Percentiles rank a stretch among this genome's conserved stretches.
These are phyloP conservation scores for Psilopogon haemacephalus DNA, from an alignment of 2,113 vertebrate species.

Conservation along the genomic window DNA sequence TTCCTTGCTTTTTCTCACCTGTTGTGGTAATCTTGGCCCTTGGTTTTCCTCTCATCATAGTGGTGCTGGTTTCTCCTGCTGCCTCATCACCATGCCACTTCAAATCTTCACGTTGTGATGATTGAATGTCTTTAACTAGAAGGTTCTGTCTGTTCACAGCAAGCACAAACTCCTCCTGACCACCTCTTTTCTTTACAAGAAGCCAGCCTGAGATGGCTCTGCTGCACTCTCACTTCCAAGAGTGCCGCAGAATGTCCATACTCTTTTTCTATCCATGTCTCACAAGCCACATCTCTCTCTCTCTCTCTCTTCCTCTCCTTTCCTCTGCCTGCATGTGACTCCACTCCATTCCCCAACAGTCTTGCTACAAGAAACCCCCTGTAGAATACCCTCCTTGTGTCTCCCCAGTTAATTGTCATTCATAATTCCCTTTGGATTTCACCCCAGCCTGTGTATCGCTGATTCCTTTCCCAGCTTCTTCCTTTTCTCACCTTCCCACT, in stretches of 20 bases:
- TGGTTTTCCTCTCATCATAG: neutral
- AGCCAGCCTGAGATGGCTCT: neutral
- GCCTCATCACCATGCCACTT: neutral
- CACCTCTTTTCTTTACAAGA: neutral
- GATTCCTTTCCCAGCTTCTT: neutral
- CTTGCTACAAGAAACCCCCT: constrained; percentile 19
- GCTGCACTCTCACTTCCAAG: neutral
- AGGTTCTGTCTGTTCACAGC: constrained; percentile 29
- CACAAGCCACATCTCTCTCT: neutral
- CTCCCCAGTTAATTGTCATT: neutral
- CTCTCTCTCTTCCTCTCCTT: neutral
- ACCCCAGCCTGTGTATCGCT: neutral
- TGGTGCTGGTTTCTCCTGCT: neutral
- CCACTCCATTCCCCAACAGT: neutral
- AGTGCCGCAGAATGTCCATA: neutral
- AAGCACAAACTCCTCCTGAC: neutral
- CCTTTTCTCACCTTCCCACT: neutral
- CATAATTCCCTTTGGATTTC: neutral
- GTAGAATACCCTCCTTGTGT: neutral
- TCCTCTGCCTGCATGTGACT: neutral
- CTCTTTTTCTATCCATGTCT: neutral
- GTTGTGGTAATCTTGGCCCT: neutral
- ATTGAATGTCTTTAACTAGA: neutral
- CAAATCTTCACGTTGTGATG: neutral
- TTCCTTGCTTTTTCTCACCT: neutral